Evolutionary conservation across 1,140 invertebrate species (phyloP), one percentile per base, ranked within the genome.

Genomic region (Amyelois transitella): DNA sequence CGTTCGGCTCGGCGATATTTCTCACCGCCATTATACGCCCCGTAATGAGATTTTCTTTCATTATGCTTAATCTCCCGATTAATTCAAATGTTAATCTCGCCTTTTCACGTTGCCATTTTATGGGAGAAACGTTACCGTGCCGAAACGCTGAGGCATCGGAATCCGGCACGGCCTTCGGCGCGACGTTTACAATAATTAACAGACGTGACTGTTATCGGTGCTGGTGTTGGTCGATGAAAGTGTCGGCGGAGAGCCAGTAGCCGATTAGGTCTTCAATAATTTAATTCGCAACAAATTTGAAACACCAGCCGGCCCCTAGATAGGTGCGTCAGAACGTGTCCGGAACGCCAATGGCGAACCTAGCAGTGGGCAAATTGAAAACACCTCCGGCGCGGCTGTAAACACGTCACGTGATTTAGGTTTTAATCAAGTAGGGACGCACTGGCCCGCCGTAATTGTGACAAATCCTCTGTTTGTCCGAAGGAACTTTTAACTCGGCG

Each of bases 331-430:
- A 67, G 53, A 51, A 84, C 82, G 82, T 86, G 82, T 82, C 72
- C 79, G 73, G 82, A 77, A 86, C 81, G 69, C 79, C 83, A 86
- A 86, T 81, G 69, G 77, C 75, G 60, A 68, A 55, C 72, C 75
- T 64, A 76, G 73, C 63, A 79, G 75, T 77, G 69, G 76, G 72
- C 79, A 87, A 87, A 87, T 86, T 86, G 82, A 87, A 87, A 86
- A 87, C 84, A 86, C 84, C 84, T 86, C 80, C 69, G 75, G 77
- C 75, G 70, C 66, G 73, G 77, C 85, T 86, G 85, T 88, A 88
- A 88, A 88, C 85, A 88, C 80, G 82, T 88, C 85, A 88, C 85
- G 85, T 88, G 85, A 86, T 88, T 88, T 88, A 88, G 85, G 82
- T 86, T 88, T 88, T 88, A 88, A 88, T 88, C 85, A 88, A 88